Evolutionary conservation across 2,113 vertebrate species (phyloP).

Genomic region (pig (Sus scrofa)): T2T-Sscrofa CM001155.3:6338001-6338500

Average conservation of each 20-base stretch:
- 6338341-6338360: fast-evolving
- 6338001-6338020: fast-evolving
- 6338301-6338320: no score
- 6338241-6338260: no score
- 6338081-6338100: not conserved
- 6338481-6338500: not conserved
- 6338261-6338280: not conserved
- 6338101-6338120: no score
- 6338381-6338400: not conserved
- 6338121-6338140: not conserved
- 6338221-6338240: not conserved
- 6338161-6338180: fast-evolving
- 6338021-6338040: no score
- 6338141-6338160: fast-evolving
- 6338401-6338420: not conserved
- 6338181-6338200: not conserved
- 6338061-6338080: fast-evolving
- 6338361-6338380: fast-evolving
- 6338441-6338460: not conserved
- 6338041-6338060: fast-evolving
- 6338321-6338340: not conserved
- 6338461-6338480: not conserved
- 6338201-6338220: not conserved
- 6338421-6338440: not conserved
- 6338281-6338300: no score